phyloP scores from a whole-genome alignment of 2,797 vertebrate species.

The Chaetophractus vellerosus region DNA sequence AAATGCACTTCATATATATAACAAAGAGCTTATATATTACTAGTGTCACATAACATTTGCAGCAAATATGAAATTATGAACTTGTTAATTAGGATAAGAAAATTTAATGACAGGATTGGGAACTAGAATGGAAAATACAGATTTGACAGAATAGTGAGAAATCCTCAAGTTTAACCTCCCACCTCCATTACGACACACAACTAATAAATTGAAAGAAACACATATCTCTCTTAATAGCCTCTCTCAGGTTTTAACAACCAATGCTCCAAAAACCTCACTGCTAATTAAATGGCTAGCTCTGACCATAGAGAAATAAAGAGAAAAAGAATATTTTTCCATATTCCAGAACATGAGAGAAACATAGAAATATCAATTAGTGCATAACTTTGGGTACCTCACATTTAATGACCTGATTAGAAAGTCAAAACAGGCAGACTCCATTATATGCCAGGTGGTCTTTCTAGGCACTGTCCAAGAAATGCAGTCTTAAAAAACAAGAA shows the following conservation, averaged over 20 bases:
- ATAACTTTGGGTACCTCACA: too few species aligned
- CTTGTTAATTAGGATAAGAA: conserved; percentile 61
- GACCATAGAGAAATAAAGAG: conserved; percentile 50
- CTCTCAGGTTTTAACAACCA: too few species aligned
- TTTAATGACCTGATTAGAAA: too few species aligned
- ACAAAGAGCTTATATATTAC: background rate
- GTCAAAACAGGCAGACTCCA: background rate
- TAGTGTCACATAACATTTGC: background rate
- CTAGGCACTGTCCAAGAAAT: conserved; percentile 1
- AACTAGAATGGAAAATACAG: conserved; percentile 9
- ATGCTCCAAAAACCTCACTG: too few species aligned
- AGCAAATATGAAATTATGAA: conserved; percentile 55
- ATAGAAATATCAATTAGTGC: too few species aligned
- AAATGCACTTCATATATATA: conserved; percentile 52
- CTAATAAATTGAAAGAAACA: conserved; percentile 1
- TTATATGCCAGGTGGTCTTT: background rate
- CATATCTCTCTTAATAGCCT: too few species aligned
- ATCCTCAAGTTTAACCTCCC: conserved; percentile 32
- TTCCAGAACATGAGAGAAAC: background rate
- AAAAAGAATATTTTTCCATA: background rate
- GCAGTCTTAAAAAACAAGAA: background rate
- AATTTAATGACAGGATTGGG: conserved; percentile 15
- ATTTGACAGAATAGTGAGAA: conserved; percentile 38
- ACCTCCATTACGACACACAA: background rate
- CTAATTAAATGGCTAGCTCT: background rate